These are phyloP conservation scores for Trematomus bernacchii DNA, from an alignment of 2,797 vertebrate species.

Conservation along the genomic window DNA sequence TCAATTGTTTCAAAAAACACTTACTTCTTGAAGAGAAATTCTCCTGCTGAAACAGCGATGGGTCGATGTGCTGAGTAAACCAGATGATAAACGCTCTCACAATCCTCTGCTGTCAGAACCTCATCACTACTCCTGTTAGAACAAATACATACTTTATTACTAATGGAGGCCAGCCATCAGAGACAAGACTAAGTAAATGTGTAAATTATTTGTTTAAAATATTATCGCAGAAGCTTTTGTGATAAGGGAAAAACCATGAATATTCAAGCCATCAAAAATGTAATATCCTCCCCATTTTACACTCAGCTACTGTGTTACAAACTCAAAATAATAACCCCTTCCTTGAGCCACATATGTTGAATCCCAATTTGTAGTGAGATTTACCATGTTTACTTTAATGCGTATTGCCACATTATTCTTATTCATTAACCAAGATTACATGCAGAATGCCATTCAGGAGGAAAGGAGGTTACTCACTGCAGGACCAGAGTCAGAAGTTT, in stretches of 20 bases:
- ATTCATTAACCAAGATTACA: slow-evolving; percentile 2
- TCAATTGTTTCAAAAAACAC: slow-evolving; percentile 42
- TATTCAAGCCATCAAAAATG: neutral
- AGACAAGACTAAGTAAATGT: neutral
- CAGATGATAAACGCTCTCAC: slow-evolving; percentile 98
- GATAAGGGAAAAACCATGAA: neutral
- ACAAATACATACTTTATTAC: neutral
- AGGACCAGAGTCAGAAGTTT: slow-evolving; percentile 97
- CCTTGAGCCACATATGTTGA: neutral
- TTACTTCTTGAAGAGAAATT: slow-evolving; percentile 98
- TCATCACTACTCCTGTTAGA: slow-evolving; percentile 93
- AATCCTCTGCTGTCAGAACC: slow-evolving; percentile 96
- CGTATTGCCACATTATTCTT: neutral
- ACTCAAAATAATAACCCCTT: neutral
- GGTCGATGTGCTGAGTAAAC: slow-evolving; percentile 98
- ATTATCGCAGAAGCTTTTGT: neutral
- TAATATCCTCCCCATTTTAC: neutral
- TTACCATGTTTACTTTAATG: neutral
- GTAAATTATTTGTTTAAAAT: neutral
- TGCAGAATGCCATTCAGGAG: neutral
- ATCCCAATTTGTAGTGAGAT: neutral
- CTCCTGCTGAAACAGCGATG: slow-evolving; percentile 95
- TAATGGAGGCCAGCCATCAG: neutral
- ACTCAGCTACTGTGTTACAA: neutral
- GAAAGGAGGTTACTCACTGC: slow-evolving; percentile 89